Conservation (phyloP, 2,888 invertebrate genomes). For the Nomada flava region DNA sequence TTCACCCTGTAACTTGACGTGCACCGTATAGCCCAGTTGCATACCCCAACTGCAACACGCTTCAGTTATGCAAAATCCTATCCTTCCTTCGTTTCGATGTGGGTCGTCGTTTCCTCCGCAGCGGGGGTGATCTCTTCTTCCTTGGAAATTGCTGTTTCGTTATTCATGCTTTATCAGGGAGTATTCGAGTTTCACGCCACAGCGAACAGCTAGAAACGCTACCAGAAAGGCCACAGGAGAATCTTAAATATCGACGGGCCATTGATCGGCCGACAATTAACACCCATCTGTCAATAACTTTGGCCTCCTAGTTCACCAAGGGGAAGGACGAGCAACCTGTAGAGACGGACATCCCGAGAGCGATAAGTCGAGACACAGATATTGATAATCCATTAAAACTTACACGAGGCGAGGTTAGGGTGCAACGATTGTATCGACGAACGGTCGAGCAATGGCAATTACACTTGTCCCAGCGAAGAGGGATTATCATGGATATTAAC, state of each 20-base stretch:
- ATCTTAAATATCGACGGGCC: no score
- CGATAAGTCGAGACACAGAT: constrained; percentile 3
- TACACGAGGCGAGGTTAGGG: no score
- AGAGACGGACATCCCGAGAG: no score
- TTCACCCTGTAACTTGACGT: constrained; percentile 38
- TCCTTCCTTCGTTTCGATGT: background rate
- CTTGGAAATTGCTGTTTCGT: background rate
- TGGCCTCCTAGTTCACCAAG: no score
- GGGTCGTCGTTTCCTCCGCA: background rate
- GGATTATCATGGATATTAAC: constrained; percentile 68
- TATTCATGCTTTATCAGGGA: background rate
- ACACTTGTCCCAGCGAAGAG: constrained; percentile 35
- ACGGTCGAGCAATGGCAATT: constrained; percentile 34
- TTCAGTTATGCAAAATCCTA: constrained; percentile 5
- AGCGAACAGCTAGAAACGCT: no score
- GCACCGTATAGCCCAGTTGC: constrained; percentile 1
- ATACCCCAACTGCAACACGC: background rate
- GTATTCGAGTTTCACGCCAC: no score
- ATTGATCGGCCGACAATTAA: no score
- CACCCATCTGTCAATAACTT: no score
- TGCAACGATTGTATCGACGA: background rate
- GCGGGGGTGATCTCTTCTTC: background rate
- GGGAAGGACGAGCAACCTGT: background rate
- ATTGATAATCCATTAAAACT: background rate
- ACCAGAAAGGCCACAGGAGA: no score